phyloP scores from a whole-genome alignment of 2,888 invertebrate species.

The Alviniconcha strummeri region DNA sequence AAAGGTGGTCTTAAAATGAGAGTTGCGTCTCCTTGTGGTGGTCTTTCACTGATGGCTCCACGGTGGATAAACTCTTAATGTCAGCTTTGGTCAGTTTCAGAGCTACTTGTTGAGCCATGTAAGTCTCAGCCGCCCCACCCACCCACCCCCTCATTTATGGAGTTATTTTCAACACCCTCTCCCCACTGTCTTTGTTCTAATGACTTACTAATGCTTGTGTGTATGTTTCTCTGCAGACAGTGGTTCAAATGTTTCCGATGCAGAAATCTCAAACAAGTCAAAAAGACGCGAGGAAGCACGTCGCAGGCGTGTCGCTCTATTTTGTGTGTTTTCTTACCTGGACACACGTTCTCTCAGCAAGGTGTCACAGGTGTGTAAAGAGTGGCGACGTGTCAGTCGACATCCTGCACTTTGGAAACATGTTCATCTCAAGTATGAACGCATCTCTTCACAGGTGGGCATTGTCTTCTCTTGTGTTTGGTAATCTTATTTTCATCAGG shows the following conservation, averaged over 20 bases:
- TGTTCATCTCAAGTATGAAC: constrained; percentile 54
- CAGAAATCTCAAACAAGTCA: constrained; percentile 15
- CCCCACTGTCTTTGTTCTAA: too few relatives aligned
- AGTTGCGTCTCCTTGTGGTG: too few relatives aligned
- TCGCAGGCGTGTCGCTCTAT: constrained; percentile 54
- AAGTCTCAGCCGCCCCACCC: too few relatives aligned
- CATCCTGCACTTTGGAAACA: constrained; percentile 66
- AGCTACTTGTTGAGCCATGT: too few relatives aligned
- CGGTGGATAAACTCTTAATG: too few relatives aligned
- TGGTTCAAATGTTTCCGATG: constrained; percentile 37
- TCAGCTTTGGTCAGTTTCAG: too few relatives aligned
- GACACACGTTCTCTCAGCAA: constrained; percentile 57
- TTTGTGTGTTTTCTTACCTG: constrained; percentile 61
- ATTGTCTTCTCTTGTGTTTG: background rate
- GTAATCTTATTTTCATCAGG: too few relatives aligned
- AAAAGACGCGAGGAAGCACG: constrained; percentile 47
- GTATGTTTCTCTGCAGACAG: constrained; percentile 8
- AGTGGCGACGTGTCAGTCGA: constrained; percentile 66
- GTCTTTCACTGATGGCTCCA: too few relatives aligned
- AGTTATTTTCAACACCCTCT: too few relatives aligned
- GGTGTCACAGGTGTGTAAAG: constrained; percentile 63
- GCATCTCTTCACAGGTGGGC: constrained; percentile 57
- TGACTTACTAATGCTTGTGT: too few relatives aligned
- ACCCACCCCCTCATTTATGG: too few relatives aligned
- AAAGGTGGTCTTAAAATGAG: too few relatives aligned